Evolutionary conservation across 2,797 vertebrate species (phyloP).

Genomic region (Spheniscus humboldti): DNA sequence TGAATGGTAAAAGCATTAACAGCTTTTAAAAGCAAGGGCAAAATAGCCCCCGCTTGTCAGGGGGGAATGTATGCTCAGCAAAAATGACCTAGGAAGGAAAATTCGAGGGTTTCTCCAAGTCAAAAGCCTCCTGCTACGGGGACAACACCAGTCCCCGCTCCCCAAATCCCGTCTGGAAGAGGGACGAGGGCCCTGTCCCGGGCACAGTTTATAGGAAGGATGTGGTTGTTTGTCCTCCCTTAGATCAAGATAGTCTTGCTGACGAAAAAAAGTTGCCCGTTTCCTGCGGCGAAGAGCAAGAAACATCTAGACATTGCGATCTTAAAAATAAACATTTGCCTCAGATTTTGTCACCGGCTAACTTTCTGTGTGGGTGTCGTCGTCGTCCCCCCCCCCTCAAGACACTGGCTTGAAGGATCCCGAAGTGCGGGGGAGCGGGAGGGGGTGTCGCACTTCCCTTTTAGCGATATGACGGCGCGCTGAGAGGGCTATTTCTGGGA

Average conservation of each 20-base stretch:
- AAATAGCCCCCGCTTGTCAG: not conserved
- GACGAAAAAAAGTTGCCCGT: accelerated
- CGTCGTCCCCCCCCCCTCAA: too few species aligned
- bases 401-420: not conserved
- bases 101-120: accelerated
- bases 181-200: not conserved
- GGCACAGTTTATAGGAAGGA: not conserved
- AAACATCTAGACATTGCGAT: accelerated
- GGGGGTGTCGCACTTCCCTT: not conserved
- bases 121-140: accelerated
- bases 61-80: not conserved
- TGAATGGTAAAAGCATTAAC: not conserved
- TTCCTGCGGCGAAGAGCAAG: accelerated
- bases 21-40: not conserved
- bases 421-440: accelerated
- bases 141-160: not conserved
- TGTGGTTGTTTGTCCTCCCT: not conserved
- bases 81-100: not conserved
- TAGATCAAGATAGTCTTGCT: not conserved
- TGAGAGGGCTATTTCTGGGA: not conserved
- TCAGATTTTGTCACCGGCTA: not conserved
- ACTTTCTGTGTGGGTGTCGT: not conserved
- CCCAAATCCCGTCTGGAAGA: not conserved
- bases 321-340: not conserved
- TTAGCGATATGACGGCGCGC: accelerated